phyloP scores from a whole-genome alignment of 2,113 vertebrate species.

The Orthonyx spaldingii region DNA sequence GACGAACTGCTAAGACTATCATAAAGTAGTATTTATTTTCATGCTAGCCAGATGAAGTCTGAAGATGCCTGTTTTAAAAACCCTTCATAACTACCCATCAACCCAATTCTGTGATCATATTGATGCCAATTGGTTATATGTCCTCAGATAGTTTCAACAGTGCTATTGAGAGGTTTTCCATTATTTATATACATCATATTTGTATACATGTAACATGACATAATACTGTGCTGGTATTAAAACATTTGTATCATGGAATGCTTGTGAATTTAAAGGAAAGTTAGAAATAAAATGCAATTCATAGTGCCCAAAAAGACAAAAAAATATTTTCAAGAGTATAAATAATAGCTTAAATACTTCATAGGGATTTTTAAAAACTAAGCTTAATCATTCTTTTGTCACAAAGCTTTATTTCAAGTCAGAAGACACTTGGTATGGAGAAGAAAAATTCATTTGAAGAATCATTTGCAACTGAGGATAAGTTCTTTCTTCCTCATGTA shows the following conservation, averaged over 20 bases:
- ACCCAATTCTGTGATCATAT: not conserved
- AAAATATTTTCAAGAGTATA: not conserved
- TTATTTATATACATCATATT: fast-evolving
- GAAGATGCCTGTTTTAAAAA: not conserved
- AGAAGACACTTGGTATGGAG: not conserved
- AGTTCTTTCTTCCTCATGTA: not conserved
- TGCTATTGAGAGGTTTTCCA: not conserved
- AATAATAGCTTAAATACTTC: not conserved
- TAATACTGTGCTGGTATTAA: not conserved
- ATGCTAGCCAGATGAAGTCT: not conserved
- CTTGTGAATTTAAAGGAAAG: not conserved
- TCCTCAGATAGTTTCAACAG: not conserved
- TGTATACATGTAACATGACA: not conserved
- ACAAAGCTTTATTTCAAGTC: not conserved
- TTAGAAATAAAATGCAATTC: not conserved
- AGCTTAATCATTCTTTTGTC: not conserved
- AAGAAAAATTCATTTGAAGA: not conserved
- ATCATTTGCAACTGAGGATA: not conserved
- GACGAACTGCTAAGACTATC: not conserved
- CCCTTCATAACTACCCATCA: not conserved
- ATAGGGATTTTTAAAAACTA: not conserved
- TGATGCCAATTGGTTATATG: not conserved
- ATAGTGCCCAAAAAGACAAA: not conserved
- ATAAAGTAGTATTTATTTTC: not conserved
- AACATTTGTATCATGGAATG: not conserved